These are phyloP conservation scores for Pristionchus japonicus DNA, from an alignment of 2,888 invertebrate species.

Conservation along the genomic window DNA sequence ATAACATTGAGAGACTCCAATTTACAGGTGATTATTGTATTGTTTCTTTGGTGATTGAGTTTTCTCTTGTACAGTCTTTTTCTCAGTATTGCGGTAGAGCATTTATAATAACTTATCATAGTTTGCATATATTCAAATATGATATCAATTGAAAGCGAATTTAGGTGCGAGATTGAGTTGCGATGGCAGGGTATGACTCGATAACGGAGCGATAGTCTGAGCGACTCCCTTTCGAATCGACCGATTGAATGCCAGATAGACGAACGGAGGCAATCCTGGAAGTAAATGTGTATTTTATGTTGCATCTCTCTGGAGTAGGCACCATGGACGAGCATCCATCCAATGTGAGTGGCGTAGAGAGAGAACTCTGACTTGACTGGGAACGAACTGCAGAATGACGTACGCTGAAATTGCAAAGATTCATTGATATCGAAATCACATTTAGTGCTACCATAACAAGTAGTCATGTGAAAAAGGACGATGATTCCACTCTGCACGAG, in stretches of 20 bases:
- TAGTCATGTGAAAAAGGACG: background rate
- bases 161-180: background rate
- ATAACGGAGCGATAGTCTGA: background rate
- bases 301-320: no score
- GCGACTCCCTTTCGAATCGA: background rate
- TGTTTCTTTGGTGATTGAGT: no score
- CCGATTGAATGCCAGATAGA: background rate
- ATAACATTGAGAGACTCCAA: background rate
- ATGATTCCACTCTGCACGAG: background rate
- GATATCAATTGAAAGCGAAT: background rate
- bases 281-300: no score
- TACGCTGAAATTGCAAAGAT: background rate
- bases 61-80: no score
- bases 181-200: background rate
- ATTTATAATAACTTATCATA: background rate
- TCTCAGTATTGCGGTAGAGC: no score
- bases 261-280: background rate
- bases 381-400: background rate
- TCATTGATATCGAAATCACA: background rate
- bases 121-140: no score
- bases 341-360: background rate
- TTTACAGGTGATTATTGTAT: no score
- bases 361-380: background rate
- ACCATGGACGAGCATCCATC: background rate
- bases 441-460: background rate